phyloP scores from a whole-genome alignment of 2,113 vertebrate genomes.

The Pomatorhinus ruficollis region DNA sequence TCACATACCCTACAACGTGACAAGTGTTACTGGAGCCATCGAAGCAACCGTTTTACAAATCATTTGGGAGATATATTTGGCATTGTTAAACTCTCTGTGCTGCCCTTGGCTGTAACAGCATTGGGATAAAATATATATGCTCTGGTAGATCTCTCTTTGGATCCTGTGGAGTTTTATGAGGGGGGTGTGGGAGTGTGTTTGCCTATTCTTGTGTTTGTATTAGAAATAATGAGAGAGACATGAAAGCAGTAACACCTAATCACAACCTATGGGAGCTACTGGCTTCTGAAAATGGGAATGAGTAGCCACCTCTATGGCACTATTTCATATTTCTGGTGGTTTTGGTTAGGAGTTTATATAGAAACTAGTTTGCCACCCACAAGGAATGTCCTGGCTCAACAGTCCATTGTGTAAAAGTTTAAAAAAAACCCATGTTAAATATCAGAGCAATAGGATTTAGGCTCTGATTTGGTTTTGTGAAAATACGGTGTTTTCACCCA shows the following conservation, averaged over 20 bases:
- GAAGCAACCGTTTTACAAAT: constrained; percentile 14
- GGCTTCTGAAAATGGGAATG: background rate
- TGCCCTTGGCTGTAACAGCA: background rate
- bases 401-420: background rate
- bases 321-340: background rate
- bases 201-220: background rate
- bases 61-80: background rate
- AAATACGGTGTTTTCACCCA: background rate
- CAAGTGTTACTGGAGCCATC: background rate
- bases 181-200: background rate
- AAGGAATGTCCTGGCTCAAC: background rate
- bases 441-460: background rate
- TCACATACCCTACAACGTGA: constrained; percentile 16
- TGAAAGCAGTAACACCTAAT: background rate
- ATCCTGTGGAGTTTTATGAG: background rate
- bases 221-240: background rate
- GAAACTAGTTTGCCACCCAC: background rate
- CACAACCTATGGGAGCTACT: background rate
- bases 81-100: background rate
- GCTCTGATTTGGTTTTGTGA: background rate
- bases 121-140: background rate
- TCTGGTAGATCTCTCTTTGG: background rate
- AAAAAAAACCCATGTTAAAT: background rate
- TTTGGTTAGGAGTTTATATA: background rate
- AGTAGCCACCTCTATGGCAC: background rate